Evolutionary conservation across 2,888 invertebrate species (phyloP), one percentile per base, ranked within the genome.

Genomic region (Cryptophagus acutangulus): DNA sequence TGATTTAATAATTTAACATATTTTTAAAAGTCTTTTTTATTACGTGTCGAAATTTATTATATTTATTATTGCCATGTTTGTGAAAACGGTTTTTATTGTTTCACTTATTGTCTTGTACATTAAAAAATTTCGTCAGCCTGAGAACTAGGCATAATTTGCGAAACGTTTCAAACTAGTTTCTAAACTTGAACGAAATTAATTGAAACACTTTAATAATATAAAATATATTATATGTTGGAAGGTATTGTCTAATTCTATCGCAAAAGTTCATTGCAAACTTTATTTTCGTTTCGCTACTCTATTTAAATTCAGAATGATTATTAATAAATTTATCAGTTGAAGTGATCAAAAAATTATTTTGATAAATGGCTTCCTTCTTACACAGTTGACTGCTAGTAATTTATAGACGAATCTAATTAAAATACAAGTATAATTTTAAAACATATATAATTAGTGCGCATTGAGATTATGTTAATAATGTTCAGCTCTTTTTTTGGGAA

Each of bases 351-450:
- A 8, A 31, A 31, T 31, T 14, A 31, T 45, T 52, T 54, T 58
- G 61, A 62, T 58, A 57, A 55, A 60, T 55, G 54, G 57, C 58
- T 62, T 62, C 62, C 61, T 60, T 50, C 55, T 55, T 58, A 53
- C 49, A 58, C 50, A 59, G 53, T 55, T 50, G 48, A 59, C 55
- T 52, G 52, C 53, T 47, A 43, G 46, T 52, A 57, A 58, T 59
- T 58, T 57, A 58, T 58, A 47, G 46, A 46, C 47, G 45, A 48
- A 40, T 52, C n/a, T 57, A 61, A 61, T 61, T 61, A 61, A 54
- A 53, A 48, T 41, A 39, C 43, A n/a, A n/a, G 42, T 44, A 46
- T 43, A 40, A 46, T 45, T 46, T 31, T 31, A 31, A n/a, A 31
- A 3, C 3, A 31, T 31, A 15, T 31, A 16, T 31, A 31, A 31